Evolutionary conservation across 2,113 vertebrate genomes (phyloP), one percentile per base, ranked within the genome.

Genomic region (Herpetotheres cachinnans): DNA sequence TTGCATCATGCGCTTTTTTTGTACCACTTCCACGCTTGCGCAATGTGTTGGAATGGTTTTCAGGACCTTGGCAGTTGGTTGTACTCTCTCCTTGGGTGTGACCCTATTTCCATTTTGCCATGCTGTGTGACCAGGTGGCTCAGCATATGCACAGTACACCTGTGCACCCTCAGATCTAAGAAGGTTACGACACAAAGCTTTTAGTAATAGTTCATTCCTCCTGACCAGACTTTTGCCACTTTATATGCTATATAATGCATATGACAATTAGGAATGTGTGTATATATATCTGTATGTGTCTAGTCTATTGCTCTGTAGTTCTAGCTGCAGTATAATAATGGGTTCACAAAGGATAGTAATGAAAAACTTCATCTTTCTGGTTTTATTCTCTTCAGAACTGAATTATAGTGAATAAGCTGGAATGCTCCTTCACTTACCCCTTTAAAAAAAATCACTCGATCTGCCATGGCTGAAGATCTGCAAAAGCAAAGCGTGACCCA

Each of bases 51-150:
- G 97, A 97, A 79, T 69, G 83, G 73, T 67, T 95, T 95, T 56
- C 49, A 55, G 93, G 89, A 69, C 66, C 36, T 95, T 94, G 91
- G 92, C 92, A 93, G 83, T 38, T 12, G 22, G 44, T 61, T 84
- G 59, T 79, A 72, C 36, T 72, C 83, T 86, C 89, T 91, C 44
- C 74, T 61, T 91, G 96, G 94, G 90, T 49, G 95, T 91, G 62
- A 79, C 89, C 49, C 49, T 52, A 25, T 95, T 90, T 93, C 88
- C 86, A 82, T 95, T 90, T 93, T 90, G 86, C 94, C 69, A 44
- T 61, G 89, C 80, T 96, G 74, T 54, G 59, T 92, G 94, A 89
- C 90, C 90, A 96, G 63, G 86, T 95, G 86, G 82, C 72, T 95
- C 81, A 91, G 72, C 90, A 38, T 70, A 82, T 16, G 46, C 61